Percentiles rank a stretch among this genome's conserved stretches.
Conservation (phyloP, 2,888 invertebrate species). For the Microplitis manilae region DNA sequence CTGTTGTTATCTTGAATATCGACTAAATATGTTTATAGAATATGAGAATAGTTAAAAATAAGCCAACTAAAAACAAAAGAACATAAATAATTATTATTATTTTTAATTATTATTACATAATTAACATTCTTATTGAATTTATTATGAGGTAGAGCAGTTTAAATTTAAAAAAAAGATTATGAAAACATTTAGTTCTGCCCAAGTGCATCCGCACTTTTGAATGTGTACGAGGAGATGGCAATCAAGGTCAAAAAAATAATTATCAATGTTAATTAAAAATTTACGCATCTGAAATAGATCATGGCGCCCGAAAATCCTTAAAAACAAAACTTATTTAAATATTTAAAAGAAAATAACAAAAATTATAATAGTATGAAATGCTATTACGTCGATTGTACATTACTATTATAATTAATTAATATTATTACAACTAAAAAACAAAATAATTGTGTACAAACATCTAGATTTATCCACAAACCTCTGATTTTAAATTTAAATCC, state of each 20-base stretch:
- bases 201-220: constrained; percentile 9
- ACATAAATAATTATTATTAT: constrained; percentile 14
- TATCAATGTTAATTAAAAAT: constrained; percentile 26
- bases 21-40: constrained; percentile 50
- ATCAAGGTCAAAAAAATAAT: constrained; percentile 24
- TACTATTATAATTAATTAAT: constrained; percentile 51
- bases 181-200: constrained; percentile 13
- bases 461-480: constrained; percentile 3
- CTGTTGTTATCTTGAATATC: constrained; percentile 56
- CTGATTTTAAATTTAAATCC: neutral
- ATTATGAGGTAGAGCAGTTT: constrained; percentile 11
- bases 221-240: constrained; percentile 24
- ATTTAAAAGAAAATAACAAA: constrained; percentile 22
- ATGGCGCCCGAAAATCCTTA: constrained; percentile 33
- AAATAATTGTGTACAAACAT: constrained; percentile 5
- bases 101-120: neutral
- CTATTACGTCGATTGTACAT: constrained; percentile 53
- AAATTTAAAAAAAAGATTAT: constrained; percentile 21
- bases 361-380: constrained; percentile 49
- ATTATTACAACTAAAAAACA: constrained; percentile 27
- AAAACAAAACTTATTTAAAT: constrained; percentile 22
- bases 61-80: constrained; percentile 27
- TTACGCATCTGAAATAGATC: constrained; percentile 12
- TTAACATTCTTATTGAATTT: neutral
- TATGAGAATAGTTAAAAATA: constrained; percentile 40